Evolutionary conservation across 2,888 invertebrate species (phyloP), one percentile per base, ranked within the genome.

Genomic region (Pterostichus madidus): DNA sequence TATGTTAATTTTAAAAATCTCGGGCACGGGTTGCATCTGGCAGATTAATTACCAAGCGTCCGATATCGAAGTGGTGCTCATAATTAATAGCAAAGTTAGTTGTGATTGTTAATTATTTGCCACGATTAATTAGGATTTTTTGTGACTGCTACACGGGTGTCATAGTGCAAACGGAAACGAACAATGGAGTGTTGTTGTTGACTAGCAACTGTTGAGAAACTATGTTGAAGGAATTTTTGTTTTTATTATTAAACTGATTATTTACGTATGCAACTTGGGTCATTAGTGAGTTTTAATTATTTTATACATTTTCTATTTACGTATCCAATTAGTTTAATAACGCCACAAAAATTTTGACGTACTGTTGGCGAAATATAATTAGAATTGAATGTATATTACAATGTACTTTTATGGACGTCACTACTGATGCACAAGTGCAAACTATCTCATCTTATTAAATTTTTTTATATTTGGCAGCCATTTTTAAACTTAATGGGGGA

Each of bases 101-200:
- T 73, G 76, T 76, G 76, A 76, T 76, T 76, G 76, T 76, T 76
- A 76, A 76, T 76, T 76, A 76, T 76, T 76, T 76, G 52, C 76
- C 11, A 13, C 31, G 15, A 52, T 44, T 71, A 71, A 71, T 71
- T 71, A 44, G 11, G 68, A 11, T 71, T 71, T 71, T 71, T 71
- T 71, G 68, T 56, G 56, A 56, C 17, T 1, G 15, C 2, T 0
- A 1, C 5, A 17, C 17, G 13, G 10, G 68, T 71, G 68, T 44
- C 44, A 44, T 44, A 44, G 44, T 71, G 68, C 44, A 71, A 6
- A 2, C 39, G 39, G 39, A 39, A 39, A 8, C 39, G 44, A 71
- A 44, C 68, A 71, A 71, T 71, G 15, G 13, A 71, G 44, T 39
- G 39, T 44, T 24, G 68, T 17, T 5, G 39, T 24, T 24, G 24